Evolutionary conservation across 2,113 vertebrate species (phyloP).

Genomic region (Platycercus adscitus): DNA sequence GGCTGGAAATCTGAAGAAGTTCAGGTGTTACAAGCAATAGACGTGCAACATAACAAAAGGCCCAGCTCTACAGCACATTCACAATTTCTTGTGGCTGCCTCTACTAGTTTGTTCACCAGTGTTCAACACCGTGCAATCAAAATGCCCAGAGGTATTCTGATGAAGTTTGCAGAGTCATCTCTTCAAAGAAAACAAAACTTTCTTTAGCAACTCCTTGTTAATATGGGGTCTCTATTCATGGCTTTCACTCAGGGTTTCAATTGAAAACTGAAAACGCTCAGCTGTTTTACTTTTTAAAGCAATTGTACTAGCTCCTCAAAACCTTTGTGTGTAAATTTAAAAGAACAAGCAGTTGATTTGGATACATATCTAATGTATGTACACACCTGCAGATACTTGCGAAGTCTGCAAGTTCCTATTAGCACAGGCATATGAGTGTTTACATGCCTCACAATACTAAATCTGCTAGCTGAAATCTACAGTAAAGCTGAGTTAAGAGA

Average conservation of each 20-base stretch:
- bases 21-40: not conserved
- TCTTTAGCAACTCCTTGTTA: not conserved
- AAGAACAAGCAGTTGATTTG: not conserved
- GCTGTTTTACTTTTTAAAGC: not conserved
- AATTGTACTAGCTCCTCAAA: not conserved
- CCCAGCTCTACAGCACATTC: not conserved
- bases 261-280: rapidly evolving
- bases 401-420: not conserved
- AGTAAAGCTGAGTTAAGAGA: not conserved
- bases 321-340: not conserved
- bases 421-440: not conserved
- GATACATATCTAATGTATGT: not conserved
- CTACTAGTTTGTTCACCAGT: not conserved
- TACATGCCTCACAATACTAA: not conserved
- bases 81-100: not conserved
- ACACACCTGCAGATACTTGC: not conserved
- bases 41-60: not conserved
- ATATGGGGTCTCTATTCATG: not conserved
- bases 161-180: not conserved
- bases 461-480: not conserved
- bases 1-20: not conserved
- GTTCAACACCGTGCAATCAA: not conserved
- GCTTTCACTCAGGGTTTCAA: not conserved
- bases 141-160: not conserved
- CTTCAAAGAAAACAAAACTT: not conserved